These are phyloP conservation scores for Chorisops tibialis DNA, from an alignment of 2,888 invertebrate species.

Conservation along the genomic window DNA sequence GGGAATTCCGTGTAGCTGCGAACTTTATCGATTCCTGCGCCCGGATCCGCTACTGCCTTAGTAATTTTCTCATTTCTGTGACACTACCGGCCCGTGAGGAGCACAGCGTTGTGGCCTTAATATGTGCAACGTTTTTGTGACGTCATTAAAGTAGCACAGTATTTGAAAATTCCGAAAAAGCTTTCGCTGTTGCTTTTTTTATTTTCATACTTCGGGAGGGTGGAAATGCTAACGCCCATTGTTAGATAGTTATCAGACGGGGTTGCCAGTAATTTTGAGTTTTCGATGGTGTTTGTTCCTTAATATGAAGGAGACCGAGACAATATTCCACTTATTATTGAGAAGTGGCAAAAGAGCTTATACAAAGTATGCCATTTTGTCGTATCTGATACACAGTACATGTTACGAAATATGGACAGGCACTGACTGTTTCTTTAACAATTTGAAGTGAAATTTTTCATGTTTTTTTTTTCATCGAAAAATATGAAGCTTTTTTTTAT, in stretches of 20 bases:
- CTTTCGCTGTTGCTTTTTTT: conserved; percentile 15
- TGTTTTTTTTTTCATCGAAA: no score
- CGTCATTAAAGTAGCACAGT: conserved; percentile 9
- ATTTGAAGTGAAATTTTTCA: no score
- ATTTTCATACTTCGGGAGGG: conserved; percentile 12
- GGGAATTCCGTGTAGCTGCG: conserved; percentile 44
- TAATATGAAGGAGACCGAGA: no score
- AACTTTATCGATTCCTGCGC: conserved; percentile 32
- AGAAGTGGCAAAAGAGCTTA: no score
- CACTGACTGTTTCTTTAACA: no score
- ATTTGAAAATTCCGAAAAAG: not conserved
- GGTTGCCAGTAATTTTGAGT: conserved; percentile 6
- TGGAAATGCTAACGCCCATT: conserved; percentile 22
- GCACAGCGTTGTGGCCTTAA: conserved; percentile 12
- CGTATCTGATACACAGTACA: no score
- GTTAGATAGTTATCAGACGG: conserved; percentile 17
- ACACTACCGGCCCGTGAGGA: no score
- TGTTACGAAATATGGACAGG: no score
- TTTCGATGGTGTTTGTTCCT: no score
- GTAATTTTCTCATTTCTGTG: not conserved
- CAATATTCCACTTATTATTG: no score
- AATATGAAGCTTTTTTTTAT: no score
- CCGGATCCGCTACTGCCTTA: conserved; percentile 7
- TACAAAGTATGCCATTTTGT: no score
- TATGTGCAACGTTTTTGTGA: conserved; percentile 14